A percentile compares a stretch with the other conserved stretches of the same genome.
Conservation (phyloP, 2,888 invertebrate genomes). For the Pristionchus maxplancki region DNA sequence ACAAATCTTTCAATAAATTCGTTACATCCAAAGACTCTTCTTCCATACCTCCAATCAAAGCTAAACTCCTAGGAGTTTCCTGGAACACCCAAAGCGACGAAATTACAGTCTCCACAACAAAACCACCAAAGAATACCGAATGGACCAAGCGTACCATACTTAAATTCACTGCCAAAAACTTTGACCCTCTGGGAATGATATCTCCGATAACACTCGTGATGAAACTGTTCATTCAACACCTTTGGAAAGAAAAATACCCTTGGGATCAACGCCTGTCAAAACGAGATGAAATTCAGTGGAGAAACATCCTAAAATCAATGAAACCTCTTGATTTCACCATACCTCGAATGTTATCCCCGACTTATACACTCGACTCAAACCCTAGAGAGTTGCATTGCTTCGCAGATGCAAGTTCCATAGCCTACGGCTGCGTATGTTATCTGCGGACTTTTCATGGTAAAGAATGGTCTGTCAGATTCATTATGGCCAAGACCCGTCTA, state of each 20-base stretch:
- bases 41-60: slow-evolving; percentile 1
- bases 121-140: background rate
- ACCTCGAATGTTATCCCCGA: too few species aligned
- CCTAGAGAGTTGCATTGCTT: too few species aligned
- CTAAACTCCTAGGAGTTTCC: slow-evolving; percentile 48
- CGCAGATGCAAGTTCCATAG: too few species aligned
- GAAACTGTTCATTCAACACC: slow-evolving; percentile 12
- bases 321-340: too few species aligned
- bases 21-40: background rate
- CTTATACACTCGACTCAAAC: too few species aligned
- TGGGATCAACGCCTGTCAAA: slow-evolving; percentile 18
- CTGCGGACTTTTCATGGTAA: too few species aligned
- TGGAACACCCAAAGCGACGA: background rate
- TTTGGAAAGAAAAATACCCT: background rate
- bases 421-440: too few species aligned
- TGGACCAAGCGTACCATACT: slow-evolving; percentile 38
- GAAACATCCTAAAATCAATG: too few species aligned
- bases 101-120: background rate
- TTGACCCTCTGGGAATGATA: background rate
- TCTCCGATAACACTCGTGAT: slow-evolving; percentile 12
- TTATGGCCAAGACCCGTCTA: too few species aligned
- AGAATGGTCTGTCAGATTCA: too few species aligned
- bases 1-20: background rate
- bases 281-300: too few species aligned
- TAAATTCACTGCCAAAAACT: background rate